These are phyloP conservation scores for Crenichthys baileyi DNA, from an alignment of 2,797 vertebrate genomes.

Conservation along the genomic window DNA sequence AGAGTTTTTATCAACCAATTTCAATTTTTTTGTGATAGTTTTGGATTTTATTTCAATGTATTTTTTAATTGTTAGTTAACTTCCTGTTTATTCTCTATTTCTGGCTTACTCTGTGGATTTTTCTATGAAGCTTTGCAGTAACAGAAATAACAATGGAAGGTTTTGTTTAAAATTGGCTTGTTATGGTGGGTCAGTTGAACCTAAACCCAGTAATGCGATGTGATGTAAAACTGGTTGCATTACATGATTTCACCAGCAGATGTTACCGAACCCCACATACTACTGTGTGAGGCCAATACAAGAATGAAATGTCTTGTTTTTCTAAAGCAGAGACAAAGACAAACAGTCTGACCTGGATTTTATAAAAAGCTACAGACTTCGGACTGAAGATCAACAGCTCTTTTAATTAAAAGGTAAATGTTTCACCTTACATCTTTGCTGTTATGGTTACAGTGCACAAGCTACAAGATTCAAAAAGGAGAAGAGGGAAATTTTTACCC, in stretches of 20 bases:
- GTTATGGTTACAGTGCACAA: background rate
- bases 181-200: too few relatives aligned
- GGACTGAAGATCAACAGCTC: background rate
- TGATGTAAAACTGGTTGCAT: background rate
- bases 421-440: background rate
- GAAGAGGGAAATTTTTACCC: background rate
- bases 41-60: background rate
- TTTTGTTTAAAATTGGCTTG: too few relatives aligned
- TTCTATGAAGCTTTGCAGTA: too few relatives aligned
- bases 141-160: too few relatives aligned
- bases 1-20: background rate
- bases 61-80: too few relatives aligned
- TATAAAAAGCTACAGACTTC: background rate
- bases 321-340: background rate
- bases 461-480: background rate
- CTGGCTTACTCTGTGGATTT: too few relatives aligned
- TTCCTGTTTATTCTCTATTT: too few relatives aligned
- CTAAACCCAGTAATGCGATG: too few relatives aligned
- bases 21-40: background rate
- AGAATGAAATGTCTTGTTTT: background rate
- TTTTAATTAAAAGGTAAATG: background rate
- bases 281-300: background rate
- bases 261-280: background rate
- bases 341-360: rapidly evolving
- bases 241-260: background rate